A percentile compares a stretch with the other conserved stretches of the same genome.
These are phyloP conservation scores for Flexamia atlantica DNA, from an alignment of 2,888 invertebrate species.

Conservation along the genomic window DNA sequence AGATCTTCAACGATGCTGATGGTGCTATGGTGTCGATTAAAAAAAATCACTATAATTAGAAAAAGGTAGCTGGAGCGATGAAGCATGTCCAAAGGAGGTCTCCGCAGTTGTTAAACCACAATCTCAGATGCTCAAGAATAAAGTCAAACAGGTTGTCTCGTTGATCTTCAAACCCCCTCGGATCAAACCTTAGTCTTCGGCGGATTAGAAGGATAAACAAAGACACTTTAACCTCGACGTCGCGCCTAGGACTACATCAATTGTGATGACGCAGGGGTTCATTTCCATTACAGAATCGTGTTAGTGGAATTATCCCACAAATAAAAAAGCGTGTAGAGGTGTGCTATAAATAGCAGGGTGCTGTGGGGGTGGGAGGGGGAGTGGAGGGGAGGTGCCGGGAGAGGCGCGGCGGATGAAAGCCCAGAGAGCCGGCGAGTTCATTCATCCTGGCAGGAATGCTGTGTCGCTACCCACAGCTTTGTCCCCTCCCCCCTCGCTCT, in stretches of 20 bases:
- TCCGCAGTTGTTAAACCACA: too few relatives aligned
- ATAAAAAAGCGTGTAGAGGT: constrained; percentile 45
- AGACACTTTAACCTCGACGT: not conserved
- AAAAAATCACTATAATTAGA: too few relatives aligned
- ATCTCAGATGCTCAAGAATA: too few relatives aligned
- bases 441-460: constrained; percentile 55
- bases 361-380: not conserved
- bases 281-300: constrained; percentile 52
- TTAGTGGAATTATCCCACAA: constrained; percentile 54
- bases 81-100: too few relatives aligned
- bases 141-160: too few relatives aligned
- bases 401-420: constrained; percentile 22
- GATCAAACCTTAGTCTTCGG: too few relatives aligned
- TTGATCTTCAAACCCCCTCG: too few relatives aligned
- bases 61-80: too few relatives aligned
- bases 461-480: constrained; percentile 26
- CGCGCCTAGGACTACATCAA: not conserved
- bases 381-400: not conserved
- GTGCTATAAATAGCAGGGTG: constrained; percentile 50
- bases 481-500: not conserved
- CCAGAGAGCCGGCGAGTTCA: constrained; percentile 30
- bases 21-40: too few relatives aligned
- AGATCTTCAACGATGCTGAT: too few relatives aligned
- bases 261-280: constrained; percentile 46
- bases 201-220: constrained; percentile 4